Conservation (phyloP, 1,140 invertebrate species). For the Idris sp. region DNA sequence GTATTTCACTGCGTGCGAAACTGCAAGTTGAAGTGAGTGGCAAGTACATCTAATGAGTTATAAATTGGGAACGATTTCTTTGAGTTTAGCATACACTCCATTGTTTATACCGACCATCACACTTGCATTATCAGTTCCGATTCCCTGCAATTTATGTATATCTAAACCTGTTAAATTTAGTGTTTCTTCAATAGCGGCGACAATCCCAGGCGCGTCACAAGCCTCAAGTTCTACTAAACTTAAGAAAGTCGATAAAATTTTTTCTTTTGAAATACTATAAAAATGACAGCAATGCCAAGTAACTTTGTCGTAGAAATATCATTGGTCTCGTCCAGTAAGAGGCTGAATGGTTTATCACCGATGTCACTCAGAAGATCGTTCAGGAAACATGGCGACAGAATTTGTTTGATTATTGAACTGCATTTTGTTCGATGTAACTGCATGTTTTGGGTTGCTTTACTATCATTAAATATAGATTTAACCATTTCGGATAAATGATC, state of each 20-base stretch:
- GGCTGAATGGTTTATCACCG: conserved; percentile 5
- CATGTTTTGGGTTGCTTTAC: conserved; percentile 13
- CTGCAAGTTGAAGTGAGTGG: conserved; percentile 59
- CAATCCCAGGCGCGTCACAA: not conserved
- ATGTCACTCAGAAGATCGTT: conserved; percentile 35
- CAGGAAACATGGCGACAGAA: conserved; percentile 30
- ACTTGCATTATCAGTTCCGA: conserved; percentile 55
- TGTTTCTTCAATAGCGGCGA: not conserved
- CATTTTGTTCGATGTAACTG: conserved; percentile 52
- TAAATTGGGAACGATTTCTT: conserved; percentile 53
- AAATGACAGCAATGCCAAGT: conserved; percentile 1
- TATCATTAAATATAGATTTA: conserved; percentile 7
- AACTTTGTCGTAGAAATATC: conserved; percentile 13
- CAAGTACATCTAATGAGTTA: conserved; percentile 61
- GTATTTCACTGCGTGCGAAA: conserved; percentile 32
- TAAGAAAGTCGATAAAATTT: conserved; percentile 7
- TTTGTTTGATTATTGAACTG: conserved; percentile 30
- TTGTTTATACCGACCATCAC: conserved; percentile 72
- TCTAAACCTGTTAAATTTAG: not conserved
- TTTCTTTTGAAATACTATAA: not conserved
- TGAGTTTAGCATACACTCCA: conserved; percentile 64
- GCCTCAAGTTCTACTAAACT: not conserved
- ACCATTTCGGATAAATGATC: conserved; percentile 17
- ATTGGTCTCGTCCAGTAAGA: conserved; percentile 6
- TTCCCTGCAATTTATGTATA: not conserved